phyloP scores from a whole-genome alignment of 2,888 invertebrate genomes.

The Nephrotoma guestfalica region DNA sequence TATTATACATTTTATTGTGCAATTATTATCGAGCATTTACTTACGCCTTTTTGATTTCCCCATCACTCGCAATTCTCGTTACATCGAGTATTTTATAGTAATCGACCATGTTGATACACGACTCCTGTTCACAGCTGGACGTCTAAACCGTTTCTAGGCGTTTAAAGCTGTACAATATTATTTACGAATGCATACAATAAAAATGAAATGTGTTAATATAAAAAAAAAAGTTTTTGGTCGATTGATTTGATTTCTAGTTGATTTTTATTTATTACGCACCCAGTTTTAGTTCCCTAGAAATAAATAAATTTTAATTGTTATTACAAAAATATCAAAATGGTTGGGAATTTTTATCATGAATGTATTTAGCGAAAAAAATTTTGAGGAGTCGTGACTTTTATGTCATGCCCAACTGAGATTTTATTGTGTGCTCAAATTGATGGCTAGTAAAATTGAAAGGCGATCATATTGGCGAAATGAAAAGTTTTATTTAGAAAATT shows the following conservation, averaged over 20 bases:
- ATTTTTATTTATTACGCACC: not conserved
- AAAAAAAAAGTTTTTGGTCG: not conserved
- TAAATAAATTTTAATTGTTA: not conserved
- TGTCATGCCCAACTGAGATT: not conserved
- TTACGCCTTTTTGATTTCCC: slow-evolving; percentile 1
- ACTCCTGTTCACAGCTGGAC: not conserved
- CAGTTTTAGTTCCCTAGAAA: not conserved
- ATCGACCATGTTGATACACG: not conserved
- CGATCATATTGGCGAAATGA: not conserved
- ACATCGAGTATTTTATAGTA: not conserved
- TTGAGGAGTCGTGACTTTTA: not conserved
- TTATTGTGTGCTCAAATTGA: not conserved
- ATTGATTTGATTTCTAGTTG: not conserved
- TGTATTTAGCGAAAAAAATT: not conserved
- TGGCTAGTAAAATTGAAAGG: not conserved
- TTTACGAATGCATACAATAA: not conserved
- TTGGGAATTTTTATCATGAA: not conserved
- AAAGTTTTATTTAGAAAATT: not conserved
- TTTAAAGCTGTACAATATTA: not conserved
- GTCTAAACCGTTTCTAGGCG: not conserved
- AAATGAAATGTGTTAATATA: not conserved
- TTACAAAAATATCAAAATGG: not conserved
- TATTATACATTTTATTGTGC: not conserved
- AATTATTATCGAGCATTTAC: not conserved
- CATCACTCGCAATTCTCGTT: not conserved